These are phyloP conservation scores for Monopis laevigella DNA, from an alignment of 2,888 invertebrate species.

Conservation along the genomic window DNA sequence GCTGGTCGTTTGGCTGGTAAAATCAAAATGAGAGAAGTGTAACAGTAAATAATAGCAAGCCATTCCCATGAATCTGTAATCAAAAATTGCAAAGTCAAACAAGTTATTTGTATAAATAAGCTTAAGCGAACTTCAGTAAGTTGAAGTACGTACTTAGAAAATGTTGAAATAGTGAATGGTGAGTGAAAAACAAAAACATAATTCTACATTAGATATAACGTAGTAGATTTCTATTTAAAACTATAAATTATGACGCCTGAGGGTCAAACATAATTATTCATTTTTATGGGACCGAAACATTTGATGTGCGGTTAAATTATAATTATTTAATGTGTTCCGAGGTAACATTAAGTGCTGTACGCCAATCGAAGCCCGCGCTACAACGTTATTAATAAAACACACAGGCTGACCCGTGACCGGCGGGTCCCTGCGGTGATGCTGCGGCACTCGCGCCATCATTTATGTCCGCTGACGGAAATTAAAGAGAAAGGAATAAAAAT, in stretches of 20 bases:
- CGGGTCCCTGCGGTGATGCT: constrained; percentile 12
- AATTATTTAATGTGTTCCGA: constrained; percentile 26
- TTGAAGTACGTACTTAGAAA: too few species aligned
- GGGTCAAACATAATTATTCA: constrained; percentile 23
- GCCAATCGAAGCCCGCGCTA: constrained; percentile 24
- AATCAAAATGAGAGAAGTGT: too few species aligned
- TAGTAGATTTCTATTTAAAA: too few species aligned
- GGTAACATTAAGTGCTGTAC: constrained; percentile 25
- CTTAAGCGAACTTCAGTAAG: too few species aligned
- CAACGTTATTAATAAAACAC: constrained; percentile 37
- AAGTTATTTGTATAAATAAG: too few species aligned
- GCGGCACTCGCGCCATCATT: constrained; percentile 55
- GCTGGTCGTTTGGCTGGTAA: too few species aligned
- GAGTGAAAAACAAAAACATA: too few species aligned
- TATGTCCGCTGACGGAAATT: constrained; percentile 59
- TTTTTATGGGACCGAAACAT: constrained; percentile 26
- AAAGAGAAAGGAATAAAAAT: constrained; percentile 63
- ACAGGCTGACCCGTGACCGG: constrained; percentile 27
- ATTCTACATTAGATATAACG: too few species aligned
- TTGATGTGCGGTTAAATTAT: constrained; percentile 22
- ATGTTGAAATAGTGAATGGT: too few species aligned
- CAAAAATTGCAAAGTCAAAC: too few species aligned
- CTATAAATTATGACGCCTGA: constrained; percentile 14
- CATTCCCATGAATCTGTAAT: too few species aligned
- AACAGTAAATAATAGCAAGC: too few species aligned